phyloP scores from a whole-genome alignment of 2,113 vertebrate species.

The Leucosticte australis region DNA sequence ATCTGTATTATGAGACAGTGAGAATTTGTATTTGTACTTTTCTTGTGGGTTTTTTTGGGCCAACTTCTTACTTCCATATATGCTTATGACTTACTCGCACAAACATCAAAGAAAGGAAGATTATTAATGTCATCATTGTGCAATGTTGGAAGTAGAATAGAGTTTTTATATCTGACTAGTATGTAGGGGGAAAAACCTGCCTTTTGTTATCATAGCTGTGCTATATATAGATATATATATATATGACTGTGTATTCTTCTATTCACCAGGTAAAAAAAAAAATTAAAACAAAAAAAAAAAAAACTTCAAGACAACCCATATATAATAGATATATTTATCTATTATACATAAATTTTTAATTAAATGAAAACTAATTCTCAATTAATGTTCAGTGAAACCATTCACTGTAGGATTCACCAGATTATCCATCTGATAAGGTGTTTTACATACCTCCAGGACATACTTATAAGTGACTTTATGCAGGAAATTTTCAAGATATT shows the following conservation, averaged over 20 bases:
- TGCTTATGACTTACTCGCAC: neutral
- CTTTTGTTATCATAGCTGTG: fast-evolving
- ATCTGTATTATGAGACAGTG: neutral
- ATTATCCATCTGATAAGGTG: neutral
- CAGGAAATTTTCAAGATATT: neutral
- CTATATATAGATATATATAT: too few species aligned
- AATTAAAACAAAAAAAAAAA: neutral
- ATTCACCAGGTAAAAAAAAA: neutral
- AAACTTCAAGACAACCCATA: neutral
- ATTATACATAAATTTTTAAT: too few species aligned
- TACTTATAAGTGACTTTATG: neutral
- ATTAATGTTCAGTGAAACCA: neutral
- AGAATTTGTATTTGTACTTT: neutral
- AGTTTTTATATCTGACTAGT: neutral
- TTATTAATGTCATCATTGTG: neutral
- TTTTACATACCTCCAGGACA: neutral
- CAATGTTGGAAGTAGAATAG: neutral
- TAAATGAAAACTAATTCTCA: neutral
- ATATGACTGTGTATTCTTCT: neutral
- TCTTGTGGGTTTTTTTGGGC: neutral
- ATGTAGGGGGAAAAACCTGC: neutral
- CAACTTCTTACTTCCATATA: neutral
- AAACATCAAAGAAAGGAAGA: neutral
- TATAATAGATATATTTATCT: neutral
- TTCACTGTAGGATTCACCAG: neutral